Base-by-base conservation (phyloP, 2,113 vertebrate species). In the Myiagra hebetior region DNA sequence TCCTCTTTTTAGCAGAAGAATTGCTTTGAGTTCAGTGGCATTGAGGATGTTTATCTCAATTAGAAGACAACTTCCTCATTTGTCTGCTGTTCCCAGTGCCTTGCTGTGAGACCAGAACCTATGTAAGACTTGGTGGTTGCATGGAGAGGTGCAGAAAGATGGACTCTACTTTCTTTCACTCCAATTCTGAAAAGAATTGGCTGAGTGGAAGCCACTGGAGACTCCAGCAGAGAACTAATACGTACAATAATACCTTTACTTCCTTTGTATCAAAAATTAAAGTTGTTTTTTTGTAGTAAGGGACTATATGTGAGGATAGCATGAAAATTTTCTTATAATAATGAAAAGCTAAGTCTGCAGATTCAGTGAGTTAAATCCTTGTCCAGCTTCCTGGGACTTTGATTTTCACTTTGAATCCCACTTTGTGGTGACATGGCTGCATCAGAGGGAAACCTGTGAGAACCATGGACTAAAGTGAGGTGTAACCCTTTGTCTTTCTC, bases 361-460 rank as follows among this genome's bases (percentile, higher is more conserved):
- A 46, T 65, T 53, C 22, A 50, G 3, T 60, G 24, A 55, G 2
- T n/a, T 59, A 60, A 4, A 5, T n/a, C n/a, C 31, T 31, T 69
- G 19, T 44, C n/a, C 12, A 35, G 0, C 4, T 75, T 15, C 37
- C 13, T 47, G 27, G 21, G 18, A 67, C 28, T 13, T 60, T 60
- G 14, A 15, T 62, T 84, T 93, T 72, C 15, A 44, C 16, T 55
- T 55, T 70, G 37, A 64, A 23, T 59, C 15, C 5, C 27, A 9
- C 16, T 55, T 0, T 49, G 10, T 1, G 0, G 9, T 19, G 33
- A 23, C 17, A n/a, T 0, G 1, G 12, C 18, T 44, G 15, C 21
- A 31, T 41, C 63, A 74, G 27, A 62, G 5, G 19, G 62, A 89
- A 49, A 3, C 1, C 26, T 67, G 15, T 28, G 33, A 84, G 50